These are phyloP conservation scores for Lycopodina hypogea DNA, from an alignment of 37 sponge, comb jelly and placozoan species.

Conservation along the genomic window DNA sequence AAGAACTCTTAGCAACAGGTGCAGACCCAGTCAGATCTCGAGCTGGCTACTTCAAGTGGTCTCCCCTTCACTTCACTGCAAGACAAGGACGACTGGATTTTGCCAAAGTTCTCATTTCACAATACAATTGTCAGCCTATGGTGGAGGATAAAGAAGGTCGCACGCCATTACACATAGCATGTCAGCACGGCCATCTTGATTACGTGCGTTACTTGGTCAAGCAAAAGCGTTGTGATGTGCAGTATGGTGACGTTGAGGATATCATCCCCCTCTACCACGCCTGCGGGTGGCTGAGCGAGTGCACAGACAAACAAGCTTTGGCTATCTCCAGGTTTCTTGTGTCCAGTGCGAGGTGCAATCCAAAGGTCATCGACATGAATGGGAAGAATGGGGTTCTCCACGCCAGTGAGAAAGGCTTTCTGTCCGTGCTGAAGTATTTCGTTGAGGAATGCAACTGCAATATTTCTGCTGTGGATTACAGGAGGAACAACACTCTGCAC, in stretches of 20 bases:
- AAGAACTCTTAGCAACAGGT: background rate
- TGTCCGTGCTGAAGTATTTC: background rate
- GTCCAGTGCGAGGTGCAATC: background rate
- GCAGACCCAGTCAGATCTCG: background rate
- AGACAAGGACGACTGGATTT: slow-evolving; percentile 12
- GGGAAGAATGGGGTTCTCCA: slow-evolving; percentile 21
- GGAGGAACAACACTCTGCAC: slow-evolving; percentile 11
- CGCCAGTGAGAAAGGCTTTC: slow-evolving; percentile 23
- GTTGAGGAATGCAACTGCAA: background rate
- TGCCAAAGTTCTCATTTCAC: background rate
- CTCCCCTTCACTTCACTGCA: slow-evolving; percentile 9
- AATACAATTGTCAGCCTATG: background rate
- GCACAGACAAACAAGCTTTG: slow-evolving; percentile 3
- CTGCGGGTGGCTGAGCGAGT: slow-evolving; percentile 24
- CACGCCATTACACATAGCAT: slow-evolving; percentile 12
- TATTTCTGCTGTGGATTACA: background rate
- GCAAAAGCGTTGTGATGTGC: background rate
- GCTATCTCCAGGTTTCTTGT: slow-evolving; percentile 4
- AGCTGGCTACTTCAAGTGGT: slow-evolving; percentile 19
- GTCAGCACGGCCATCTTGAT: slow-evolving; percentile 14
- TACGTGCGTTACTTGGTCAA: slow-evolving; percentile 1
- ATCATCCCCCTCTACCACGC: slow-evolving; percentile 13
- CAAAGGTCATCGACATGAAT: background rate
- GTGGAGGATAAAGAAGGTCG: slow-evolving; percentile 20
- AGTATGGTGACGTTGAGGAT: slow-evolving; percentile 13